phyloP scores from a whole-genome alignment of 2,113 vertebrate genomes.

The Ellobius talpinus region DNA sequence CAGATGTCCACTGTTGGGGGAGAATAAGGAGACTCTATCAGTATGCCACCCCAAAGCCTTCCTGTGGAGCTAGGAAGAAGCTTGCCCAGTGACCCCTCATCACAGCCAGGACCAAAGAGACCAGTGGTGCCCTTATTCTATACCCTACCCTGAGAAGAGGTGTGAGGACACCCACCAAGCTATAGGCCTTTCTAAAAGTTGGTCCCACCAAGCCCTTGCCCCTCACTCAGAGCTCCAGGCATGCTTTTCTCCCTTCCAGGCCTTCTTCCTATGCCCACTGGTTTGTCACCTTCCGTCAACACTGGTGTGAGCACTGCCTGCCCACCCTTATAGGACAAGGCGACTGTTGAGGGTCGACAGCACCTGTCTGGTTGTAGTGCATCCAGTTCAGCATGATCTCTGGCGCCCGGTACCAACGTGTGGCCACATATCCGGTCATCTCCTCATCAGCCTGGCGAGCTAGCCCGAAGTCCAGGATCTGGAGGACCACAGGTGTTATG shows the following conservation, averaged over 20 bases:
- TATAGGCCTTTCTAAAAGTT: background rate
- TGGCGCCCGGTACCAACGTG: slow-evolving; percentile 97
- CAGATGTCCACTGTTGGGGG: slow-evolving; percentile 95
- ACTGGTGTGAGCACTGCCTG: background rate
- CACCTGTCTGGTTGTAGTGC: slow-evolving; percentile 99
- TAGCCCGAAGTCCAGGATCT: slow-evolving; percentile 98
- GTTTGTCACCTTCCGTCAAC: background rate
- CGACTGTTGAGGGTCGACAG: rapidly evolving
- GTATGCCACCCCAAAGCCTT: background rate
- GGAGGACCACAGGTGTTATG: background rate
- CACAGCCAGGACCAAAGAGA: background rate
- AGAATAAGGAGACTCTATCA: background rate
- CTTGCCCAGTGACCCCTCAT: background rate
- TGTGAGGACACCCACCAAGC: no score
- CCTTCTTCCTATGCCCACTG: no score
- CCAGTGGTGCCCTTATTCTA: background rate
- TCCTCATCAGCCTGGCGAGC: slow-evolving; percentile 98
- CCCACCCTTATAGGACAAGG: rapidly evolving
- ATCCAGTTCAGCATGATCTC: slow-evolving; percentile 99
- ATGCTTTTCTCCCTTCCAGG: background rate
- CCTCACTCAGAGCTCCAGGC: background rate
- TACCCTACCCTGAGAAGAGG: background rate
- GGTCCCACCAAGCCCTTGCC: background rate
- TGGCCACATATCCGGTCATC: slow-evolving; percentile 99
- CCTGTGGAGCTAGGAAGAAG: background rate